phyloP scores from a whole-genome alignment of 2,797 vertebrate genomes.

The Nyctibius grandis region DNA sequence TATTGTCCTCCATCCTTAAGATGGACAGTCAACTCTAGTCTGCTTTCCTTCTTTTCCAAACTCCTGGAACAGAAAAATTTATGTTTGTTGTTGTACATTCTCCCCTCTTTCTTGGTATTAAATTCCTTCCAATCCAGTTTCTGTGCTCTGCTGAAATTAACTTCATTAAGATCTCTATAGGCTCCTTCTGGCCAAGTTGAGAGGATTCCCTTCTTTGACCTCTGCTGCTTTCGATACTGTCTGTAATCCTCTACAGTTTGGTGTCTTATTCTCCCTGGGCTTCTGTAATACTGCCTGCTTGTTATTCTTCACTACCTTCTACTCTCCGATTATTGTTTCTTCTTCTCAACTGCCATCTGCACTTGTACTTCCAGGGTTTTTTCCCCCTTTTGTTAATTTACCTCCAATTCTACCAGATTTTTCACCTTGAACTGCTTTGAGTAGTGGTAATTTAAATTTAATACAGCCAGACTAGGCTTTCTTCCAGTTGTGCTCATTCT shows the following conservation, averaged over 20 bases:
- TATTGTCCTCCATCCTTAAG: neutral
- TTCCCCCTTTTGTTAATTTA: rapidly evolving
- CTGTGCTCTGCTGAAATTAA: neutral
- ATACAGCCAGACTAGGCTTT: neutral
- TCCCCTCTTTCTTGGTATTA: neutral
- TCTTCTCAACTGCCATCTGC: neutral
- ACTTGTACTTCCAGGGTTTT: neutral
- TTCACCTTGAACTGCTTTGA: neutral
- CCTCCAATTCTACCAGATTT: neutral
- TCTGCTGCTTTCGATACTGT: neutral
- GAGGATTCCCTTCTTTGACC: neutral
- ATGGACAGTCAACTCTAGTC: neutral
- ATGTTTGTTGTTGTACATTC: neutral
- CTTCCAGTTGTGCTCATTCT: neutral
- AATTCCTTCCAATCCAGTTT: neutral
- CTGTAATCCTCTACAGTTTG: neutral
- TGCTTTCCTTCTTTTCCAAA: neutral
- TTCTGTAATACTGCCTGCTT: neutral
- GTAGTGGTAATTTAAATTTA: neutral
- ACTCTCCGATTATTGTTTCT: neutral
- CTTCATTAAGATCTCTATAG: neutral
- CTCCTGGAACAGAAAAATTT: neutral
- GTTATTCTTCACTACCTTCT: neutral
- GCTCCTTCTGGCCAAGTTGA: neutral
- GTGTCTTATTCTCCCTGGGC: neutral